Percentiles rank a stretch among this genome's conserved stretches.
These are phyloP conservation scores for Enteromius argenteus DNA, from an alignment of 2,797 vertebrate species.

Conservation along the genomic window DNA sequence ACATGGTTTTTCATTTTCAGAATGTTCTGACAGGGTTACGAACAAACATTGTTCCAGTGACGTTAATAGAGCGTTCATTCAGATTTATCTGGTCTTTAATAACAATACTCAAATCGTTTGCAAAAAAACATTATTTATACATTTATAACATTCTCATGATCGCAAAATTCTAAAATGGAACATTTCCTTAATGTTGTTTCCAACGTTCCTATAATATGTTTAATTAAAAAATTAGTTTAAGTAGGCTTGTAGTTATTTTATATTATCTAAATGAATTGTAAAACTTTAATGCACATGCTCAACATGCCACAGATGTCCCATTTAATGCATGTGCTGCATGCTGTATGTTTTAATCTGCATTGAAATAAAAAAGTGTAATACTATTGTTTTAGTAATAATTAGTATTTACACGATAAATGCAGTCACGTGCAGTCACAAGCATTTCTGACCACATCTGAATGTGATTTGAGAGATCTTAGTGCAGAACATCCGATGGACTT, in stretches of 20 bases:
- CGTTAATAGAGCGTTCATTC: not conserved
- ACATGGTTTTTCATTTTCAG: constrained; percentile 24
- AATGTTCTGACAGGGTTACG: not conserved
- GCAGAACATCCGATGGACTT: not conserved
- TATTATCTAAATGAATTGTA: not conserved
- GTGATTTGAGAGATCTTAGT: not conserved
- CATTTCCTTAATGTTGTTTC: not conserved
- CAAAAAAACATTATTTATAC: not conserved
- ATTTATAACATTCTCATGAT: not conserved
- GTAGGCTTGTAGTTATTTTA: not conserved
- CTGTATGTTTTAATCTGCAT: not conserved
- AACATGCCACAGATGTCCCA: not conserved
- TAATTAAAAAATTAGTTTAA: not conserved
- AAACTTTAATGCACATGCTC: not conserved
- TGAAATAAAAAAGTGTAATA: not conserved
- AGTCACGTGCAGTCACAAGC: not conserved
- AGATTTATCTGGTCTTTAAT: not conserved
- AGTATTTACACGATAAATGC: not conserved
- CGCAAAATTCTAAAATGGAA: not conserved
- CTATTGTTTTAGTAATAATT: not conserved
- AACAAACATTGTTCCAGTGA: not conserved
- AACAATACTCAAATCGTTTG: not conserved
- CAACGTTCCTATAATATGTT: not conserved
- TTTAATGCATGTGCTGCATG: not conserved
- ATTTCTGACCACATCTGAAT: not conserved